phyloP scores from a whole-genome alignment of 2,888 invertebrate species.

The Plebejus melissa region DNA sequence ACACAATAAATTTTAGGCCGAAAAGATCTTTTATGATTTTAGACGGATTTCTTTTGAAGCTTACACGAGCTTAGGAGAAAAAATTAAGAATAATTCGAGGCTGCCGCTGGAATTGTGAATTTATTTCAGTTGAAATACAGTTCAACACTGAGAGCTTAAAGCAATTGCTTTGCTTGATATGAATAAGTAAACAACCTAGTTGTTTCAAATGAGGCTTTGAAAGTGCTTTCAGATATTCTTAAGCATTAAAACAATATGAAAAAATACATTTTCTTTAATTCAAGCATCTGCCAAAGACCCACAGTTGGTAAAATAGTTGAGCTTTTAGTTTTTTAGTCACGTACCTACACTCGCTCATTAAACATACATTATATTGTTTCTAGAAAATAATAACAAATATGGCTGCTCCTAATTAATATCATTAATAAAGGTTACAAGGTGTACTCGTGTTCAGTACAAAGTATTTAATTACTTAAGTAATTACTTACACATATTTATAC shows the following conservation, averaged over 20 bases:
- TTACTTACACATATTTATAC: conserved; percentile 8
- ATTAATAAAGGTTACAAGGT: conserved; percentile 12
- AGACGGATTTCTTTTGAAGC: conserved; percentile 35
- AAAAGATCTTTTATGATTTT: conserved; percentile 51
- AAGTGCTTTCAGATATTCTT: neutral
- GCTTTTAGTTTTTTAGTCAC: neutral
- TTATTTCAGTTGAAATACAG: neutral
- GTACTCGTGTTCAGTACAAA: neutral
- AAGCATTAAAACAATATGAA: neutral
- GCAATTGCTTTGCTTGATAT: conserved; percentile 3
- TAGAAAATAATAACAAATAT: neutral
- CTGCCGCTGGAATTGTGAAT: conserved; percentile 27
- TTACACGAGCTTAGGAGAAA: conserved; percentile 12
- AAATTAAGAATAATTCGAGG: conserved; percentile 37
- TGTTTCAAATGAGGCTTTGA: neutral
- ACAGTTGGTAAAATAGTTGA: neutral
- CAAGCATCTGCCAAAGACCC: neutral
- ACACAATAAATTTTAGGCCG: conserved; percentile 61
- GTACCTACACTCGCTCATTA: neutral
- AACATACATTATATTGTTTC: neutral
- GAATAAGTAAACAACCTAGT: conserved; percentile 8
- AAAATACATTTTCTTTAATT: neutral
- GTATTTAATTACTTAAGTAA: conserved; percentile 6
- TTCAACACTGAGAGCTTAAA: neutral
- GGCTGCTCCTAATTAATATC: neutral